Percentiles rank a stretch among this genome's conserved stretches.
These are phyloP conservation scores for Hetaerina titia DNA, from an alignment of 2,888 invertebrate genomes.

Conservation along the genomic window DNA sequence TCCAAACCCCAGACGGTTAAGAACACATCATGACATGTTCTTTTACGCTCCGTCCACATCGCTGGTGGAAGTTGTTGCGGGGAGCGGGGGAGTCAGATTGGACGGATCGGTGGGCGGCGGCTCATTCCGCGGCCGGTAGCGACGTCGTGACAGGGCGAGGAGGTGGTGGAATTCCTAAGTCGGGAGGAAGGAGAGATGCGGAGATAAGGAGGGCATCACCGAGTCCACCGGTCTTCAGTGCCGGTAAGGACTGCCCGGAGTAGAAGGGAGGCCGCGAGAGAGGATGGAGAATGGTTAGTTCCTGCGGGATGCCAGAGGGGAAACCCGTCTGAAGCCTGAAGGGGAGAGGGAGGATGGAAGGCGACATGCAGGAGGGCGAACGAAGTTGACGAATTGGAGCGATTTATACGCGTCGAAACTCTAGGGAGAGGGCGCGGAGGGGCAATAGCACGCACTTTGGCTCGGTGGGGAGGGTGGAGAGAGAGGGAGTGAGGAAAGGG, in stretches of 20 bases:
- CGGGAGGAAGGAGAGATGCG: background rate
- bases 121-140: background rate
- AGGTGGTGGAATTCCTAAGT: background rate
- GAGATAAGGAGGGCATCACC: background rate
- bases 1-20: background rate
- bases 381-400: slow-evolving; percentile 56
- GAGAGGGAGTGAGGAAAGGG: background rate
- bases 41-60: slow-evolving; percentile 56
- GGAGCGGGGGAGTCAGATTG: background rate
- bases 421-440: slow-evolving; percentile 32
- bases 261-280: background rate
- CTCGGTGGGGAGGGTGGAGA: background rate
- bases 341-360: slow-evolving; percentile 55
- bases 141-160: background rate
- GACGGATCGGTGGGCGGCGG: slow-evolving; percentile 1
- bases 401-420: slow-evolving; percentile 50
- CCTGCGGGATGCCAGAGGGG: background rate
- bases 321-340: slow-evolving; percentile 44
- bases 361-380: slow-evolving; percentile 27
- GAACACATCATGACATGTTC: slow-evolving; percentile 48
- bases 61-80: background rate
- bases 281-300: background rate
- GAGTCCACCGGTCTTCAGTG: background rate
- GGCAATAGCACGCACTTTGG: slow-evolving; percentile 63
- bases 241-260: background rate